Evolutionary conservation across 2,113 vertebrate species (phyloP).

Genomic region (Fregata magnificens): DNA sequence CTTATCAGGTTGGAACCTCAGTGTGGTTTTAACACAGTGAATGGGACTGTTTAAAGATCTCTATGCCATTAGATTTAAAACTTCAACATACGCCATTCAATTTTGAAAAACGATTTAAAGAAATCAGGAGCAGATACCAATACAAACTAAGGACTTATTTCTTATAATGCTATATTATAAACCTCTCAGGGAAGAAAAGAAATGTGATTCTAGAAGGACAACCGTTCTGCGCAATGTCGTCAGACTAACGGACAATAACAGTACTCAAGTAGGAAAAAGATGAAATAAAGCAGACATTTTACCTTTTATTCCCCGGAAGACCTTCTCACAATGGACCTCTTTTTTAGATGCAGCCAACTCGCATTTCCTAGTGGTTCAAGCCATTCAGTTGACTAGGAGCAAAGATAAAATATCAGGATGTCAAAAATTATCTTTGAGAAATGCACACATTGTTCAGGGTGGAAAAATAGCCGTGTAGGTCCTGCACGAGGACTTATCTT

Average conservation of each 20-base stretch:
- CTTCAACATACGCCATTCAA: neutral
- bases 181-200: neutral
- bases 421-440: neutral
- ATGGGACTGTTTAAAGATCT: neutral
- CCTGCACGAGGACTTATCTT: neutral
- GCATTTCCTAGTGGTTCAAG: neutral
- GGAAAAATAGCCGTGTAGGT: fast-evolving
- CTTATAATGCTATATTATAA: neutral
- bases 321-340: neutral
- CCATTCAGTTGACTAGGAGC: neutral
- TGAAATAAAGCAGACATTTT: neutral
- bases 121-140: neutral
- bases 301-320: neutral
- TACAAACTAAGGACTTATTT: neutral
- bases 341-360: neutral
- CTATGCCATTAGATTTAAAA: neutral
- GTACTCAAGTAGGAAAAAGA: neutral
- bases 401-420: neutral
- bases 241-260: neutral
- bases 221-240: neutral
- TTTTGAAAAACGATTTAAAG: neutral
- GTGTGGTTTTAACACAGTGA: neutral
- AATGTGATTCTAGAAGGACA: neutral
- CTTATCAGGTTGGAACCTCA: neutral
- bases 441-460: neutral